Evolutionary conservation across 1,140 invertebrate species (phyloP).

Genomic region (Sitobion miscanthi): DNA sequence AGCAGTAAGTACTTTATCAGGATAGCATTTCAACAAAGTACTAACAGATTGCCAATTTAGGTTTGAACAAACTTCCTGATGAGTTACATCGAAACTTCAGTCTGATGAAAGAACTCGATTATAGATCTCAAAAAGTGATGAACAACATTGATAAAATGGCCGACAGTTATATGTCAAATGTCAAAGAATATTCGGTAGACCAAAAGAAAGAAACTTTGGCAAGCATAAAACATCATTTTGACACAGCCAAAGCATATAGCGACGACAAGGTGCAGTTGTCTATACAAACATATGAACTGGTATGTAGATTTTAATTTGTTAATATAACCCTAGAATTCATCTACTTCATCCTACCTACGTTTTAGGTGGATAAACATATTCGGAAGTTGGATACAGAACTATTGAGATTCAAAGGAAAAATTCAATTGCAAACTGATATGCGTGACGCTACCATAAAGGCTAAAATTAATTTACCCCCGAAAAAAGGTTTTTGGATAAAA

Average conservation of each 20-base stretch:
- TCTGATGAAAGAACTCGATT: slow-evolving; percentile 92
- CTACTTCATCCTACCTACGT: background rate
- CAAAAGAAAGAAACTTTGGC: slow-evolving; percentile 83
- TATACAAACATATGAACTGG: slow-evolving; percentile 97
- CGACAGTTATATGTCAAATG: slow-evolving; percentile 79
- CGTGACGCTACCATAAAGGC: slow-evolving; percentile 64
- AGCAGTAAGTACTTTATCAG: slow-evolving; percentile 76
- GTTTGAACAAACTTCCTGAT: slow-evolving; percentile 89
- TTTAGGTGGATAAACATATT: slow-evolving; percentile 91
- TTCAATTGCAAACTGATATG: slow-evolving; percentile 88
- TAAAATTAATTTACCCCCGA: slow-evolving; percentile 71
- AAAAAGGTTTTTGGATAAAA: slow-evolving; percentile 67
- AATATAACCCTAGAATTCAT: background rate
- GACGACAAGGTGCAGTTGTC: slow-evolving; percentile 97
- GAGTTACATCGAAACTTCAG: slow-evolving; percentile 95
- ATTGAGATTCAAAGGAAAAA: slow-evolving; percentile 93
- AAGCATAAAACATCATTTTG: slow-evolving; percentile 85
- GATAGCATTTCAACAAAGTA: background rate
- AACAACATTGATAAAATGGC: slow-evolving; percentile 88
- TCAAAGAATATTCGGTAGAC: slow-evolving; percentile 71
- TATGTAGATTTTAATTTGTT: slow-evolving; percentile 60
- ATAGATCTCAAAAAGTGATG: slow-evolving; percentile 86
- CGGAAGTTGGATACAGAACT: slow-evolving; percentile 92
- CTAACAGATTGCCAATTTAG: slow-evolving; percentile 64
- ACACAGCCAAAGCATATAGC: slow-evolving; percentile 90